These are phyloP conservation scores for Periplaneta americana DNA, from an alignment of 1,140 invertebrate genomes.

Conservation along the genomic window DNA sequence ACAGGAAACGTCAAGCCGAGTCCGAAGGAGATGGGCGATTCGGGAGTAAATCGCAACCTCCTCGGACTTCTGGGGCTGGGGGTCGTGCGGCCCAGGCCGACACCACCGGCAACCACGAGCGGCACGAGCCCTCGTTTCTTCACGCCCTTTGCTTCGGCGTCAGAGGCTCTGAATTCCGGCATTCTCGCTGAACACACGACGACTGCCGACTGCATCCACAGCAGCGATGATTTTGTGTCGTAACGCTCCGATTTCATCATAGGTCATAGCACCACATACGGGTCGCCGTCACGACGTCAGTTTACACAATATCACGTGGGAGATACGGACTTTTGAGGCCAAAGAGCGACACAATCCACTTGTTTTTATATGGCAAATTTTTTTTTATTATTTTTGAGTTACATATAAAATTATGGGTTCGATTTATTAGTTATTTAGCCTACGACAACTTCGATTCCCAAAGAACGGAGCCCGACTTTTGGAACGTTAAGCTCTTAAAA, in stretches of 20 bases:
- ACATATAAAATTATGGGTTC: no score
- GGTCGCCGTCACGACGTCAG: not conserved
- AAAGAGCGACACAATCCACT: not conserved
- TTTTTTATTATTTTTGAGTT: no score
- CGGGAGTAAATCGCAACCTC: not conserved
- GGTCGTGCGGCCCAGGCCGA: not conserved
- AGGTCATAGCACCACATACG: not conserved
- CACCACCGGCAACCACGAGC: not conserved
- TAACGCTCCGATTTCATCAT: not conserved
- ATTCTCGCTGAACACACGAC: not conserved
- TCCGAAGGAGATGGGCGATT: not conserved
- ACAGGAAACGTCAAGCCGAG: not conserved
- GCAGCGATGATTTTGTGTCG: not conserved
- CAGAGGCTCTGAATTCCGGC: not conserved
- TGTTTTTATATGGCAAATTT: no score
- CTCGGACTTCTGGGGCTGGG: no score
- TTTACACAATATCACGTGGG: not conserved
- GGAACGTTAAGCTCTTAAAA: no score
- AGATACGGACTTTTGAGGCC: not conserved
- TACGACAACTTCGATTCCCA: no score
- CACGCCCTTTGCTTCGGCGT: no score
- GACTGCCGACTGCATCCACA: not conserved
- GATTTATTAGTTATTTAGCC: no score
- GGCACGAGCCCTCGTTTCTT: not conserved
- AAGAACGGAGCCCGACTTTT: no score